Percentiles rank a stretch among this genome's conserved stretches.
Conservation (phyloP, 2,797 vertebrate species). For the Ciconia nigra region DNA sequence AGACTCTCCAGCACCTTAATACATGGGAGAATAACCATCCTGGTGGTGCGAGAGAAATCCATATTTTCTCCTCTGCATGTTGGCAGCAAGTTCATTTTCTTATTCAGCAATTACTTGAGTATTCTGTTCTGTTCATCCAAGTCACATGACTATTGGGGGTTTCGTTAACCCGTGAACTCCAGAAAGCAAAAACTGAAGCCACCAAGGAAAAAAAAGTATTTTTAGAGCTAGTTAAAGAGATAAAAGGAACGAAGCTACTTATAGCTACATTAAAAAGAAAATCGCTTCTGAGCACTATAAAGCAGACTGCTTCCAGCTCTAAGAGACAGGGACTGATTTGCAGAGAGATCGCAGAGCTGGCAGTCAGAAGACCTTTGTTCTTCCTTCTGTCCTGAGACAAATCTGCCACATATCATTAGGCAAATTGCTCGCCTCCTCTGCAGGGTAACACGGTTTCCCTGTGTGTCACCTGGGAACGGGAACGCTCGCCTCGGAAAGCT, state of each 20-base stretch:
- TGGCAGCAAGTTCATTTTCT: not conserved
- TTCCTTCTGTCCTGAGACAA: not conserved
- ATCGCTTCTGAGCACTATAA: not conserved
- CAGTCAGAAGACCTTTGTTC: not conserved
- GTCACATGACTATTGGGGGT: not conserved
- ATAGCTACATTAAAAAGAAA: not conserved
- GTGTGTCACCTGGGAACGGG: not conserved
- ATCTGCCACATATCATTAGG: not conserved
- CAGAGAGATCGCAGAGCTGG: not conserved
- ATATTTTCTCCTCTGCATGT: not conserved
- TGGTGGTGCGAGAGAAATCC: not conserved
- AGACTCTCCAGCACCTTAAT: not conserved
- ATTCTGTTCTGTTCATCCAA: not conserved
- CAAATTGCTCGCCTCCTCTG: not conserved
- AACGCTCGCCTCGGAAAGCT: not conserved
- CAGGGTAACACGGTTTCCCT: not conserved
- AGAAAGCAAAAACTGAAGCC: not conserved
- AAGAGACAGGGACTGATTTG: not conserved
- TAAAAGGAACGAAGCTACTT: not conserved
- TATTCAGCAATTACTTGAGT: not conserved
- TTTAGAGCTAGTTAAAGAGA: not conserved
- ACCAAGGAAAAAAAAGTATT: not conserved
- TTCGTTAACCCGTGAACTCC: not conserved
- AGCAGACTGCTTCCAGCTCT: not conserved
- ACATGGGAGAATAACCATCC: too few relatives aligned